A percentile compares a stretch with the other conserved stretches of the same genome.
Evolutionary conservation across 1,140 invertebrate genomes (phyloP).

Genomic region (Phocides pigmalion): DNA sequence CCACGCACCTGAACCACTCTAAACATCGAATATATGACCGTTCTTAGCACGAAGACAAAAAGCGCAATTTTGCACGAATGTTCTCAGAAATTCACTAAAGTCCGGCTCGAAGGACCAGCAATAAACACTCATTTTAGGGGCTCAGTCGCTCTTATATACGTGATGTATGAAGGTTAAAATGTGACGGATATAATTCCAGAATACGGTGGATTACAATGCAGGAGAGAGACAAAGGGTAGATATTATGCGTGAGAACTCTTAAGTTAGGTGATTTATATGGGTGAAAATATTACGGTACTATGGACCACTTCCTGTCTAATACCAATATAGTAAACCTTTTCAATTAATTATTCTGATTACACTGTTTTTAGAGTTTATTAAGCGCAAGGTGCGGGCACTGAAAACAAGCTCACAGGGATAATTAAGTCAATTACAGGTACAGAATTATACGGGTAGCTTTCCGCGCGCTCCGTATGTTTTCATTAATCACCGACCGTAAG

Average conservation of each 20-base stretch:
- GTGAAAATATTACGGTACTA: constrained; percentile 38
- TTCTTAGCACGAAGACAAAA: constrained; percentile 55
- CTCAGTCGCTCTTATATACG: constrained; percentile 61
- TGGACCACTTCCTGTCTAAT: constrained; percentile 32
- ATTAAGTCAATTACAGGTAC: constrained; percentile 31
- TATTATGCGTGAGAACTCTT: constrained; percentile 51
- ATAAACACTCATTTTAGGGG: constrained; percentile 78
- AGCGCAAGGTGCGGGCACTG: constrained; percentile 2
- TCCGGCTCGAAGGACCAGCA: constrained; percentile 67
- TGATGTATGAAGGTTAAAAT: constrained; percentile 69
- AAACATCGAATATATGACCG: constrained; percentile 39
- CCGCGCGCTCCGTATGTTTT: constrained; percentile 24
- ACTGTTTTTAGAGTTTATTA: constrained; percentile 28
- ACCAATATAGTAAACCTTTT: constrained; percentile 14
- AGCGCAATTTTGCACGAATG: constrained; percentile 53
- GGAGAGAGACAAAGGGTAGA: constrained; percentile 50
- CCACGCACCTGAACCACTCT: constrained; percentile 61
- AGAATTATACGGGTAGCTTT: constrained; percentile 22
- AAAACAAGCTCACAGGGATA: constrained; percentile 17
- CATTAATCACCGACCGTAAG: constrained; percentile 26
- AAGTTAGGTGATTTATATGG: constrained; percentile 40
- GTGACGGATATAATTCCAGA: constrained; percentile 55
- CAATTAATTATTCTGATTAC: constrained; percentile 23
- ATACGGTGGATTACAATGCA: constrained; percentile 46
- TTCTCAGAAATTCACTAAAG: constrained; percentile 48